Percentiles rank a stretch among this genome's conserved stretches.
These are phyloP conservation scores for Argentina silus DNA, from an alignment of 2,797 vertebrate species.

Conservation along the genomic window DNA sequence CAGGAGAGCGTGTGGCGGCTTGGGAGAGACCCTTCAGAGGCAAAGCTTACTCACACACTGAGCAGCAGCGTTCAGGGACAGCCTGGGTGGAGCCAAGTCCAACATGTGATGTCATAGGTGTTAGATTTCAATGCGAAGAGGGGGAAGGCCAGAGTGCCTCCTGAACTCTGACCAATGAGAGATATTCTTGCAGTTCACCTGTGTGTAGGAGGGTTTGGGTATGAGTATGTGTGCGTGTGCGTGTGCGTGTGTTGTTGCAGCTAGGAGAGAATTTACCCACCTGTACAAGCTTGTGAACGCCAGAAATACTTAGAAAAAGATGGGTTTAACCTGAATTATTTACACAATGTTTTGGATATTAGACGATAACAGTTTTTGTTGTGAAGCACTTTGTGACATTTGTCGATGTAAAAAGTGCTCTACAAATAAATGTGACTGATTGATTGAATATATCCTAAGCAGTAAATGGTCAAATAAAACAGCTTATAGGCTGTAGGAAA, in stretches of 20 bases:
- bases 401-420: too few species aligned
- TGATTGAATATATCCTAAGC: neutral
- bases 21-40: constrained; percentile 69
- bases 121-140: constrained; percentile 63
- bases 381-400: too few species aligned
- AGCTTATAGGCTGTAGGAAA: neutral
- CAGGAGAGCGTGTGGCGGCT: constrained; percentile 37
- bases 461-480: neutral
- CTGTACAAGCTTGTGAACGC: neutral
- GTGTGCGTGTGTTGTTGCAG: constrained; percentile 30
- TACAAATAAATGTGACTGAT: too few species aligned
- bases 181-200: constrained; percentile 57
- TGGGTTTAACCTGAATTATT: neutral
- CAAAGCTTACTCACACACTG: constrained; percentile 76
- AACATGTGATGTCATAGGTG: constrained; percentile 76
- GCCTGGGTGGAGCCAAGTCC: constrained; percentile 70
- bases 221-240: constrained; percentile 43
- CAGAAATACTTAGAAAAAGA: neutral
- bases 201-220: constrained; percentile 23
- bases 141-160: constrained; percentile 48
- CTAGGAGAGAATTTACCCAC: constrained; percentile 11
- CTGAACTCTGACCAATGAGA: constrained; percentile 65
- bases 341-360: neutral
- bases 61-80: constrained; percentile 60
- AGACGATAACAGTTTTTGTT: neutral